These are phyloP conservation scores for Agrochola lota DNA, from an alignment of 2,888 invertebrate species.

Conservation along the genomic window DNA sequence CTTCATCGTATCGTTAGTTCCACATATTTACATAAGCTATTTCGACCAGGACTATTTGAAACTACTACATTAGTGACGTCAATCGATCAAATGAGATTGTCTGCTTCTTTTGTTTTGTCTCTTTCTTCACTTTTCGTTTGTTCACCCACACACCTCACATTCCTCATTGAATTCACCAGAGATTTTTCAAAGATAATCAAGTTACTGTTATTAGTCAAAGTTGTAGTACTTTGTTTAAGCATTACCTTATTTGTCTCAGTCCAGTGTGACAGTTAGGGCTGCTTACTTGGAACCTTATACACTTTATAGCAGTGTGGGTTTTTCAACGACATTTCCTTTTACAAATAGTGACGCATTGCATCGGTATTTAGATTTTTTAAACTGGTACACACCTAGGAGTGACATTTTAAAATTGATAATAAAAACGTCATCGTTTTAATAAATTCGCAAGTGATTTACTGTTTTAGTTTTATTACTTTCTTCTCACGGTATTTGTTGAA, in stretches of 20 bases:
- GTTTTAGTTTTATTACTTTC: slow-evolving; percentile 36
- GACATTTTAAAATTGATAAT: slow-evolving; percentile 22
- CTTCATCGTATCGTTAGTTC: background rate
- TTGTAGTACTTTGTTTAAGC: slow-evolving; percentile 29
- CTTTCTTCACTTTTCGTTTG: background rate
- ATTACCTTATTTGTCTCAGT: slow-evolving; percentile 29
- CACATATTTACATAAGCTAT: background rate
- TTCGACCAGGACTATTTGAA: background rate
- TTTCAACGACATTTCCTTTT: slow-evolving; percentile 39
- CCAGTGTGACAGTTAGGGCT: slow-evolving; percentile 42
- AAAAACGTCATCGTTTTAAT: slow-evolving; percentile 16
- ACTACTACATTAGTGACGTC: background rate
- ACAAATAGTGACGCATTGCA: slow-evolving; percentile 46
- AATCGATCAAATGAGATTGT: background rate
- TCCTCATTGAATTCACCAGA: background rate
- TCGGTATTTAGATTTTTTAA: slow-evolving; percentile 38
- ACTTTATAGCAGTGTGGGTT: slow-evolving; percentile 48
- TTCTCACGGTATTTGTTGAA: slow-evolving; percentile 12
- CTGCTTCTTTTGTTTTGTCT: background rate
- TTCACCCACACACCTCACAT: background rate
- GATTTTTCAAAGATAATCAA: background rate
- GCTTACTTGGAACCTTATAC: slow-evolving; percentile 31
- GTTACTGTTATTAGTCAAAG: slow-evolving; percentile 3
- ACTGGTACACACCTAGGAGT: slow-evolving; percentile 36
- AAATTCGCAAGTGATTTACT: slow-evolving; percentile 35